Conservation (phyloP, 2,113 vertebrate species). For the Piaya cayana region DNA sequence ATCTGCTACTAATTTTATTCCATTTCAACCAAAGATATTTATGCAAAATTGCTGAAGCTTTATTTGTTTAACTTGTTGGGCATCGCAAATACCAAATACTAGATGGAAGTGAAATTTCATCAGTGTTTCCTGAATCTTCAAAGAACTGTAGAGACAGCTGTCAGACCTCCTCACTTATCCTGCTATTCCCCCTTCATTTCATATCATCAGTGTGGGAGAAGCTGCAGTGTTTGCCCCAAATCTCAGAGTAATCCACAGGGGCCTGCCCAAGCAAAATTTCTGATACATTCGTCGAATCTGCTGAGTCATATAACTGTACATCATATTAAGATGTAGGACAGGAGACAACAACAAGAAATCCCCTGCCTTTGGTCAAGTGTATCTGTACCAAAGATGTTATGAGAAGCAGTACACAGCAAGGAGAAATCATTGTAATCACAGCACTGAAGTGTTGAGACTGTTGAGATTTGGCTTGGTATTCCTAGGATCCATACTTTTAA, state of each 20-base stretch:
- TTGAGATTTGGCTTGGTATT: not conserved
- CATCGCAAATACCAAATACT: not conserved
- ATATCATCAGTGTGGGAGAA: not conserved
- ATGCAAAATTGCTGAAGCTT: not conserved
- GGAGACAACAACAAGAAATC: not conserved
- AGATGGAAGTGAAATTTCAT: not conserved
- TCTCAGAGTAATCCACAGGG: not conserved
- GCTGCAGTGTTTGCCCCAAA: not conserved
- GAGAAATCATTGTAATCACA: not conserved
- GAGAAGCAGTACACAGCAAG: not conserved
- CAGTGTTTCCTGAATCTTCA: not conserved
- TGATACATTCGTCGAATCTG: not conserved
- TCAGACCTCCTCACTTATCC: not conserved
- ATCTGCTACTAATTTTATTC: not conserved
- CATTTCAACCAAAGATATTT: constrained; percentile 6
- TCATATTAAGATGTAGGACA: not conserved
- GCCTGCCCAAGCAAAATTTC: not conserved
- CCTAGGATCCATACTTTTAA: not conserved
- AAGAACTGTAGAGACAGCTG: not conserved
- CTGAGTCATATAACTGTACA: not conserved
- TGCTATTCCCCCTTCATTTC: not conserved
- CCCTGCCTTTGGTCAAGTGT: not conserved
- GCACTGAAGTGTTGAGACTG: fast-evolving
- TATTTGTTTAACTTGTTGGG: not conserved
- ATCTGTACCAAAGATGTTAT: not conserved